Base-by-base conservation (phyloP, 2,888 invertebrate species). In the Folsomia manolachei region DNA sequence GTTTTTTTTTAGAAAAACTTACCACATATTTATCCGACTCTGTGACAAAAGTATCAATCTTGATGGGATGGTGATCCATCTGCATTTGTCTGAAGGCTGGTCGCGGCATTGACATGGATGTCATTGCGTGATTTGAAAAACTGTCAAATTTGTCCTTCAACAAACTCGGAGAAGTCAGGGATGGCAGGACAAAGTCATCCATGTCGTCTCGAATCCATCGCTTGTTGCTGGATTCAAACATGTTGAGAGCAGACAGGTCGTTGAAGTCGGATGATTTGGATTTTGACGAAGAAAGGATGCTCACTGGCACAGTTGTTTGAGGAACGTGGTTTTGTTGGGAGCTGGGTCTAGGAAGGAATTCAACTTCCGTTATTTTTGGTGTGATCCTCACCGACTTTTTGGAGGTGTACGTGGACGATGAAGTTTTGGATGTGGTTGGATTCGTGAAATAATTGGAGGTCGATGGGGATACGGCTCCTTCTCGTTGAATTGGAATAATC, bases 401-500 rank as follows among this genome's bases (percentile, higher is more conserved):
- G 63, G 53, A 21, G 52, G 26, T 2, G 39, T 9, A 1, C 14
- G 19, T 27, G 9, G 21, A 25, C 19, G 25, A 27, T 27, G 61
- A 52, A 63, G 39, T 7, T 51, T n/a, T 1, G 26, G 4, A 27
- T 70, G 63, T 19, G 21, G 52, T n/a, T 63, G 71, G 27, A 56
- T 56, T 56, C 63, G 67, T 1, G 63, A 25, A n/a, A 56, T 56
- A 1, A 68, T 67, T 9, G 21, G 23, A n/a, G 25, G 27, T 53
- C 9, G 24, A 53, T 9, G 19, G 51, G 39, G 23, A 1, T 53
- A 27, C 1, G 25, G 70, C 2, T 9, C 21, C 53, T 65, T 74
- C 74, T n/a, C 70, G 18, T 60, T 65, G 63, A 52, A 74, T 74
- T 51, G 74, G 74, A 60, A 74, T 74, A 39, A 74, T 69, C 71